A percentile compares a stretch with the other conserved stretches of the same genome.
Conservation (phyloP, 2,113 vertebrate species). For the Gambusia affinis region DNA sequence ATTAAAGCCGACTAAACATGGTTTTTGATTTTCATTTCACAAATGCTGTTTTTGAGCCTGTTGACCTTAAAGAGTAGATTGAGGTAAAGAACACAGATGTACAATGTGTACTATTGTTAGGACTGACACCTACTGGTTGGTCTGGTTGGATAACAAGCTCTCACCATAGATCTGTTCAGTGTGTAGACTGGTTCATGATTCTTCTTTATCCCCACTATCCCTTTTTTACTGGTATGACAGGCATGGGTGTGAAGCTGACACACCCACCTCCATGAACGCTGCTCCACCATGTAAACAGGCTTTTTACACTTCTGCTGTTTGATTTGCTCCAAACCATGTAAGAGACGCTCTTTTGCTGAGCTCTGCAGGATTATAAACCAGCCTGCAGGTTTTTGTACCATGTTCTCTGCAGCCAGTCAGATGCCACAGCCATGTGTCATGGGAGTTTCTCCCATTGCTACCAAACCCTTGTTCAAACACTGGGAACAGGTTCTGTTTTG, state of each 20-base stretch:
- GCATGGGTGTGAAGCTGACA: slow-evolving; percentile 47
- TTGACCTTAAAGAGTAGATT: background rate
- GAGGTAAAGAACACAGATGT: background rate
- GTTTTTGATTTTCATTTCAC: no score
- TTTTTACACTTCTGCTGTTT: background rate
- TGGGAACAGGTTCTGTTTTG: rapidly evolving
- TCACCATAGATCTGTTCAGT: background rate
- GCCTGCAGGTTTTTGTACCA: background rate
- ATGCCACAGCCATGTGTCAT: slow-evolving; percentile 5
- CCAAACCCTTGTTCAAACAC: background rate
- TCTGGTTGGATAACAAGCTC: background rate
- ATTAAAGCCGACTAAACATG: no score
- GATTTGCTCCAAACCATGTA: background rate
- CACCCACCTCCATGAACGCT: slow-evolving; percentile 11
- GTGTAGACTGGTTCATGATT: slow-evolving; percentile 22
- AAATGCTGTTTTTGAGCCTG: background rate
- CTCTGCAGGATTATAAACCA: background rate
- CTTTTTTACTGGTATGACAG: slow-evolving; percentile 51
- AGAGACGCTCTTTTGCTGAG: background rate
- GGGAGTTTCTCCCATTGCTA: slow-evolving; percentile 3
- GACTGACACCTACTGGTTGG: background rate
- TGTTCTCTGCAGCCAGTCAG: background rate
- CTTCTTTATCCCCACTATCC: slow-evolving; percentile 1
- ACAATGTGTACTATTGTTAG: no score
- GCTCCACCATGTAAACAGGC: background rate